Evolutionary conservation across 2,888 invertebrate species (phyloP).

Genomic region (Corbicula japonica): DNA sequence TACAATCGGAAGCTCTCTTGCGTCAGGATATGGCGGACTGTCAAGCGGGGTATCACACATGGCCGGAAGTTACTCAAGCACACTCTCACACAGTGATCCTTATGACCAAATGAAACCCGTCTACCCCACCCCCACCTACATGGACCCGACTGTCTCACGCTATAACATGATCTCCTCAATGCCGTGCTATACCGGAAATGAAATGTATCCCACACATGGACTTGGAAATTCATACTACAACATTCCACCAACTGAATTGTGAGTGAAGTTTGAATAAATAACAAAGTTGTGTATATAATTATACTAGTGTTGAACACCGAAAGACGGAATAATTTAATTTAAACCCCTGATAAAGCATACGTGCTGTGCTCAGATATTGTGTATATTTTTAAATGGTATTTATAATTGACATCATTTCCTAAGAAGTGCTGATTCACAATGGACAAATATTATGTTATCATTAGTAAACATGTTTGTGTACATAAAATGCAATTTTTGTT

Average conservation of each 20-base stretch:
- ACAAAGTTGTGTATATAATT: neutral
- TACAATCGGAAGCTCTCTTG: slow-evolving; percentile 41
- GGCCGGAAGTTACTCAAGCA: slow-evolving; percentile 35
- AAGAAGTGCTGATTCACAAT: too few relatives aligned
- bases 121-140: slow-evolving; percentile 65
- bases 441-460: too few relatives aligned
- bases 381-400: too few relatives aligned
- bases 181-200: slow-evolving; percentile 55
- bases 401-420: too few relatives aligned
- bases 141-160: slow-evolving; percentile 57
- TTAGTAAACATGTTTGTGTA: too few relatives aligned
- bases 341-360: too few relatives aligned
- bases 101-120: slow-evolving; percentile 63
- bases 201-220: slow-evolving; percentile 54
- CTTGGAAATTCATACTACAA: slow-evolving; percentile 60
- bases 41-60: slow-evolving; percentile 52
- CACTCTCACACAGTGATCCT: slow-evolving; percentile 47
- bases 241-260: slow-evolving; percentile 64
- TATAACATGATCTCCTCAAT: slow-evolving; percentile 53
- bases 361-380: too few relatives aligned
- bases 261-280: neutral
- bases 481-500: too few relatives aligned
- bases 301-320: too few relatives aligned
- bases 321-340: too few relatives aligned
- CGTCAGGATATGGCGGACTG: slow-evolving; percentile 44